These are phyloP conservation scores for Trinectes maculatus DNA, from an alignment of 2,113 vertebrate genomes.

Conservation along the genomic window DNA sequence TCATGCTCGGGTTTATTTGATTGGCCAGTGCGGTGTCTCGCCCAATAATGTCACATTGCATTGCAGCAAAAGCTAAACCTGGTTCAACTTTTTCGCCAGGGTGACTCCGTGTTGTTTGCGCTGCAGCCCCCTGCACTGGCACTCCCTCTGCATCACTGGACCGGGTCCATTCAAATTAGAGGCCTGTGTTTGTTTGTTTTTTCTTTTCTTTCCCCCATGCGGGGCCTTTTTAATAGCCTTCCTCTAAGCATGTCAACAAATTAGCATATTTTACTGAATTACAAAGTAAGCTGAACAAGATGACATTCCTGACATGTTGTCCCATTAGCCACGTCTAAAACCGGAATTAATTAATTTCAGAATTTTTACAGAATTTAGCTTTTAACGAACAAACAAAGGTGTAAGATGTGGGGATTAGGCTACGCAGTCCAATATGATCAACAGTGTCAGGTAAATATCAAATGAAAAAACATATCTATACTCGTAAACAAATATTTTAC, in stretches of 20 bases:
- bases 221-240: neutral
- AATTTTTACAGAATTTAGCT: conserved; percentile 23
- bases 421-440: conserved; percentile 58
- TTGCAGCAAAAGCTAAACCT: neutral
- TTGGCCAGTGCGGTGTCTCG: neutral
- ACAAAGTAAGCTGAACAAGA: neutral
- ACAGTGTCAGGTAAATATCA: conserved; percentile 15
- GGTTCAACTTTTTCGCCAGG: neutral
- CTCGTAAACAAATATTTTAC: conserved; percentile 16
- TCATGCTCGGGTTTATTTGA: neutral
- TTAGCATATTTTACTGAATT: neutral
- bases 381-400: conserved; percentile 38
- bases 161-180: neutral
- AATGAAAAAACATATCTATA: neutral
- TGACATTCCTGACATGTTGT: neutral
- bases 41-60: neutral
- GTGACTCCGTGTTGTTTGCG: neutral
- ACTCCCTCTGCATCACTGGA: neutral
- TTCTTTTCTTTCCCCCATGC: no score
- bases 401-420: conserved; percentile 41
- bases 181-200: neutral
- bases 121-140: neutral
- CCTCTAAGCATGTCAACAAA: neutral
- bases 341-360: conserved; percentile 36
- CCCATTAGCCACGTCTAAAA: conserved; percentile 13